Conservation (phyloP, 1,140 invertebrate species). For the Heterodera schachtii region DNA sequence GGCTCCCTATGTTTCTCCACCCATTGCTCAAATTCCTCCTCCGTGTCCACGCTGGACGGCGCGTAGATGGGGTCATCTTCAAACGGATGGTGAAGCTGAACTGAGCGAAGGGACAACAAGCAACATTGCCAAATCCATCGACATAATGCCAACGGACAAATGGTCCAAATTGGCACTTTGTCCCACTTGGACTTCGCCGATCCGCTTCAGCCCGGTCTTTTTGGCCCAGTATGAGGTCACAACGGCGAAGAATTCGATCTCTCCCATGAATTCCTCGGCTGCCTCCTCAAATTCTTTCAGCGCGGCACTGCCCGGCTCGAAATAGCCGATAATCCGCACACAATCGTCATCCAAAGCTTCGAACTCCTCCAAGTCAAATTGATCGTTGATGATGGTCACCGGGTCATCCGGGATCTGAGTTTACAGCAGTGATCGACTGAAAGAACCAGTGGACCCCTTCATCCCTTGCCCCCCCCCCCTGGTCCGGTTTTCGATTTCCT, state of each 20-base stretch:
- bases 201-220: constrained; percentile 59
- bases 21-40: constrained; percentile 66
- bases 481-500: too few relatives aligned
- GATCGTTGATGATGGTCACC: constrained; percentile 65
- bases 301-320: constrained; percentile 65
- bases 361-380: constrained; percentile 65
- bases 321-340: constrained; percentile 65
- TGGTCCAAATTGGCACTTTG: not conserved
- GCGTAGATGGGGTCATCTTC: constrained; percentile 65
- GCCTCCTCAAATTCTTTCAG: constrained; percentile 65
- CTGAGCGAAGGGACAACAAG: constrained; percentile 14
- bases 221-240: constrained; percentile 65
- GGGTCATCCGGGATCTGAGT: constrained; percentile 64
- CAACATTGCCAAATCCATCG: not conserved
- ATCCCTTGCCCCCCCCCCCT: not conserved
- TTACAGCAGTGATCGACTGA: not conserved
- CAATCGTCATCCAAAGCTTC: constrained; percentile 62
- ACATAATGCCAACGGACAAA: not conserved
- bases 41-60: constrained; percentile 61
- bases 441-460: not conserved
- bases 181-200: constrained; percentile 22
- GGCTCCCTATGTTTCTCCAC: constrained; percentile 65
- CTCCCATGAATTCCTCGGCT: constrained; percentile 65
- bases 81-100: constrained; percentile 63
- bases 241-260: constrained; percentile 65